phyloP scores from a whole-genome alignment of 2,888 invertebrate genomes.

The Trilocha varians region DNA sequence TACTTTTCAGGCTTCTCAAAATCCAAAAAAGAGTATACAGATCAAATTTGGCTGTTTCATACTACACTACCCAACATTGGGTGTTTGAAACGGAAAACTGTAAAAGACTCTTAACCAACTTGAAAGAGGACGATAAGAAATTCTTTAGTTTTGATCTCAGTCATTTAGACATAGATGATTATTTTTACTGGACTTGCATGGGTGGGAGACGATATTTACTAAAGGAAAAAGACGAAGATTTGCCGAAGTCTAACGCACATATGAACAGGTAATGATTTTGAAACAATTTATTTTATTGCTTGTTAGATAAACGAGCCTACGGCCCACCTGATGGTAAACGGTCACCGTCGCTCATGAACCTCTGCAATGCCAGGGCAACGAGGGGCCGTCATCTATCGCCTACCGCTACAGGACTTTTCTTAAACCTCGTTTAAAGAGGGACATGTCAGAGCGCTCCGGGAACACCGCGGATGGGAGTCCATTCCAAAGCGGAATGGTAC shows the following conservation, averaged over 20 bases:
- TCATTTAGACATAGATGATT: slow-evolving; percentile 66
- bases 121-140: slow-evolving; percentile 63
- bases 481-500: too few relatives aligned
- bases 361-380: too few relatives aligned
- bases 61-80: slow-evolving; percentile 87
- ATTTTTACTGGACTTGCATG: slow-evolving; percentile 64
- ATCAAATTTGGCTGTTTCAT: slow-evolving; percentile 80
- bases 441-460: too few relatives aligned
- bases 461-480: too few relatives aligned
- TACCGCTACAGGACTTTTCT: too few relatives aligned
- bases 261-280: slow-evolving; percentile 37
- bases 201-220: slow-evolving; percentile 78
- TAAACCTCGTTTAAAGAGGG: too few relatives aligned
- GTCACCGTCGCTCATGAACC: too few relatives aligned
- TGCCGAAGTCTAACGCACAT: slow-evolving; percentile 68
- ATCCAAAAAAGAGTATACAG: slow-evolving; percentile 85
- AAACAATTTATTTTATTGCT: too few relatives aligned
- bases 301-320: too few relatives aligned
- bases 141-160: slow-evolving; percentile 76
- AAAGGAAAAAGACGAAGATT: slow-evolving; percentile 75
- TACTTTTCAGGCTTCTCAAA: slow-evolving; percentile 80
- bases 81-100: slow-evolving; percentile 78
- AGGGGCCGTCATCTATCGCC: too few relatives aligned
- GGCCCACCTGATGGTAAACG: too few relatives aligned
- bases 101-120: slow-evolving; percentile 55